Percentiles rank a stretch among this genome's conserved stretches.
Conservation (phyloP, 1,140 invertebrate genomes). For the Macrobrachium nipponense region DNA sequence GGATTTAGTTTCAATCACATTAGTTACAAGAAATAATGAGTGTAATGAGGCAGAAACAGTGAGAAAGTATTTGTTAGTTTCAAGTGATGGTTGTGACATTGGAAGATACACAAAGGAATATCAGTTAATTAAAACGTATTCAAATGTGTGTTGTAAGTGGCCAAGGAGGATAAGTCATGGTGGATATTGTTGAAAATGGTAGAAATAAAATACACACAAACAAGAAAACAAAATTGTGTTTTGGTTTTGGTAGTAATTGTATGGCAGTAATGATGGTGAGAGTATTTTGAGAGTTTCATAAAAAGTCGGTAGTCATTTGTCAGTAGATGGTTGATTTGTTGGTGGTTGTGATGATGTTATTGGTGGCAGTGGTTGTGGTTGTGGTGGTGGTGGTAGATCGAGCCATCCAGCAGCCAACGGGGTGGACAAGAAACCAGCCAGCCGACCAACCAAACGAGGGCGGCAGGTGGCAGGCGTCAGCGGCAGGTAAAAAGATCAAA, state of each 20-base stretch:
- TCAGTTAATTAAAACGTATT: too few species aligned
- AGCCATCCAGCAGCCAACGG: slow-evolving; percentile 61
- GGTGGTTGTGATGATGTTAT: slow-evolving; percentile 2
- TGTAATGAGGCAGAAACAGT: too few species aligned
- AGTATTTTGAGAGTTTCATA: slow-evolving; percentile 29
- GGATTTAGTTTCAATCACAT: not conserved
- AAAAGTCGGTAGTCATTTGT: slow-evolving; percentile 35
- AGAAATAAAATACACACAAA: not conserved
- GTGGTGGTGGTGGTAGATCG: slow-evolving; percentile 61
- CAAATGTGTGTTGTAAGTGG: not conserved
- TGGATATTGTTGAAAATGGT: not conserved
- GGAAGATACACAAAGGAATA: not conserved
- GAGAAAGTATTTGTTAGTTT: too few species aligned
- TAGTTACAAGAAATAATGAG: too few species aligned
- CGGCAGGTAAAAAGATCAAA: slow-evolving; percentile 61
- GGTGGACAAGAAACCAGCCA: slow-evolving; percentile 57
- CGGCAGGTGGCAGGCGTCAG: slow-evolving; percentile 56
- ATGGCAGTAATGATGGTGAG: slow-evolving; percentile 23
- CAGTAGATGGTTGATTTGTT: slow-evolving; percentile 35
- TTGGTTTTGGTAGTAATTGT: not conserved
- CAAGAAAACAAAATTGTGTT: not conserved
- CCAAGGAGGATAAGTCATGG: too few species aligned
- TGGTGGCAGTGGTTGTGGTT: slow-evolving; percentile 38
- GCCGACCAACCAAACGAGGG: slow-evolving; percentile 56
- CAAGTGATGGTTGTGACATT: too few species aligned